Base-by-base conservation (phyloP, 2,888 invertebrate genomes). In the Pediacus dermestoides region DNA sequence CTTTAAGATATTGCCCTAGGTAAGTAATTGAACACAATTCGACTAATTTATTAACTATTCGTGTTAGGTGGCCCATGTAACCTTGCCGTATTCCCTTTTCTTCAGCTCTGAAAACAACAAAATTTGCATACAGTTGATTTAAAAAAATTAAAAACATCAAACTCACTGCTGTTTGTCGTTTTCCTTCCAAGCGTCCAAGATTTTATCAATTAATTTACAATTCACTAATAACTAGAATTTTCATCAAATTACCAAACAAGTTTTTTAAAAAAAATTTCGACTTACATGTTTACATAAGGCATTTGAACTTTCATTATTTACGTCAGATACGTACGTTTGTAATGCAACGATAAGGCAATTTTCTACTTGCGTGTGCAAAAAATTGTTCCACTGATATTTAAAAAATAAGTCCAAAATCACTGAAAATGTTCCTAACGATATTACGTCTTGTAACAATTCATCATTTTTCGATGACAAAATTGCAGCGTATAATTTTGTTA, bases 331-430 rank as follows among this genome's bases (percentile, higher is more conserved):
- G 42, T 55, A 45, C 42, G 53, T 60, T 58, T 68, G 64, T 38
- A 90, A 78, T 60, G 88, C 84, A 71, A 82, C 76, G 44, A 76
- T 74, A 55, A 93, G 71, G 66, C 88, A 85, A 67, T 83, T 80
- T 68, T 85, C 82, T 53, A 91, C 86, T 73, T 91, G 88, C 52
- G 85, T 85, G 72, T 96, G 95, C 65, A 96, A 77, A 74, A 96
- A 94, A 76, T 93, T 95, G 75, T 96, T 95, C 86, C 91, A 85
- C 50, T 83, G 80, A 74, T 87, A 90, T 68, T 79, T 77, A 74
- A 93, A 90, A 76, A 92, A 88, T 70, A 95, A 76, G 68, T 91
- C 86, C 78, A 93, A 72, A 59, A 86, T 73, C 58, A 78, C 71
- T 53, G 72, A 71, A 58, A 80, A 75, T 23, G 79, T 81, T 48